Evolutionary conservation across 1,140 invertebrate genomes (phyloP).

Genomic region (Phortica variegata): DNA sequence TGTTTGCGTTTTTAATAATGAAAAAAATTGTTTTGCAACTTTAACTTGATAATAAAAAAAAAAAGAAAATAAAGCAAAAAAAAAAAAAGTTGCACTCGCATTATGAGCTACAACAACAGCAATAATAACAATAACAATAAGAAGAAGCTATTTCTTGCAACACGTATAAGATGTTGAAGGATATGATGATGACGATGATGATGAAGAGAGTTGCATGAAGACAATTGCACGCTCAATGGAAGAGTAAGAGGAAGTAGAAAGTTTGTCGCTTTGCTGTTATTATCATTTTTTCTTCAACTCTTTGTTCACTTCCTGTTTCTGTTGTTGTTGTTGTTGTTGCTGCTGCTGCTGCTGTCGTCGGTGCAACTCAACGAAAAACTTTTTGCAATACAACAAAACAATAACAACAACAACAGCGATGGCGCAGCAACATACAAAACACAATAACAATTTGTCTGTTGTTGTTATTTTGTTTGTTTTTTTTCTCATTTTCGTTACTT

Average conservation of each 20-base stretch:
- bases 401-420: no score
- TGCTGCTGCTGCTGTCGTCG: slow-evolving; percentile 6
- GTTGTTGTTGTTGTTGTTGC: slow-evolving; percentile 1
- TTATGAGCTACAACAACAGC: slow-evolving; percentile 42
- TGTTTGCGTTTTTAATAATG: no score
- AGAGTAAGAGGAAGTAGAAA: slow-evolving; percentile 30
- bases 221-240: no score
- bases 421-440: no score
- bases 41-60: slow-evolving; percentile 40
- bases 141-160: slow-evolving; percentile 13
- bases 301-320: slow-evolving; percentile 1
- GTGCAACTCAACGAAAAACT: no score
- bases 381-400: no score
- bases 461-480: no score
- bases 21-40: slow-evolving; percentile 47
- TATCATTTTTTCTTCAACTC: slow-evolving; percentile 13
- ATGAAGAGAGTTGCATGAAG: slow-evolving; percentile 20
- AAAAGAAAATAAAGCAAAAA: slow-evolving; percentile 1
- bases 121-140: slow-evolving; percentile 17
- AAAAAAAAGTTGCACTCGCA: slow-evolving; percentile 42
- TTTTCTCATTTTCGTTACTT: no score
- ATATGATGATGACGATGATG: slow-evolving; percentile 9
- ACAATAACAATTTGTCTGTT: no score
- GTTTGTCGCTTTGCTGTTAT: slow-evolving; percentile 29
- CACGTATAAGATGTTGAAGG: background rate